Evolutionary conservation across 2,888 invertebrate species (phyloP).

Genomic region (Mesodorylaimus sp.): DNA sequence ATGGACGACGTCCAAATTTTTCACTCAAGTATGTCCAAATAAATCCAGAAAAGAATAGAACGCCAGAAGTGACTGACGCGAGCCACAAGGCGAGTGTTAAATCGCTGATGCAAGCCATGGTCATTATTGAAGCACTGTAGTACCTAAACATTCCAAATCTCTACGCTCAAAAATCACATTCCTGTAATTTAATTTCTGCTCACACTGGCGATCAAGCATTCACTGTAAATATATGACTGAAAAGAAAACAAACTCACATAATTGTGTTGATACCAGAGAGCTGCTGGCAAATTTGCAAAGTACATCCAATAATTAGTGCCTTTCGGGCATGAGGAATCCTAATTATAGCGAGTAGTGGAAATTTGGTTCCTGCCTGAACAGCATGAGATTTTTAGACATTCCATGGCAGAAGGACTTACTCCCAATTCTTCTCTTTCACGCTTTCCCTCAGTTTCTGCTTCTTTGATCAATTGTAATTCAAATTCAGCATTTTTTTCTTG

Average conservation of each 20-base stretch:
- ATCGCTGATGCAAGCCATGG: constrained; percentile 34
- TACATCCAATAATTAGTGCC: constrained; percentile 36
- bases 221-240: too few relatives aligned
- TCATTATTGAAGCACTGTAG: constrained; percentile 40
- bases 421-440: background rate
- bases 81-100: constrained; percentile 37
- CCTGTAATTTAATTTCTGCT: background rate
- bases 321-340: background rate
- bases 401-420: too few relatives aligned
- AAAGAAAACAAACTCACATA: constrained; percentile 34
- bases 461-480: background rate
- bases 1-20: constrained; percentile 33
- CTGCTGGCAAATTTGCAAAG: constrained; percentile 37
- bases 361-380: background rate
- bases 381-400: background rate
- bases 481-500: background rate
- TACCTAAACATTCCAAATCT: constrained; percentile 31
- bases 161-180: background rate
- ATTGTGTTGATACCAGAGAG: constrained; percentile 39
- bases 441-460: background rate
- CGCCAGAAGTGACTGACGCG: constrained; percentile 31
- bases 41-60: constrained; percentile 37
- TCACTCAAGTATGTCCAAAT: constrained; percentile 38
- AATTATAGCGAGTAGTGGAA: background rate
- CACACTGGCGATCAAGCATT: too few relatives aligned